phyloP scores from a whole-genome alignment of 2,113 vertebrate species.

The Seriola rivoliana region DNA sequence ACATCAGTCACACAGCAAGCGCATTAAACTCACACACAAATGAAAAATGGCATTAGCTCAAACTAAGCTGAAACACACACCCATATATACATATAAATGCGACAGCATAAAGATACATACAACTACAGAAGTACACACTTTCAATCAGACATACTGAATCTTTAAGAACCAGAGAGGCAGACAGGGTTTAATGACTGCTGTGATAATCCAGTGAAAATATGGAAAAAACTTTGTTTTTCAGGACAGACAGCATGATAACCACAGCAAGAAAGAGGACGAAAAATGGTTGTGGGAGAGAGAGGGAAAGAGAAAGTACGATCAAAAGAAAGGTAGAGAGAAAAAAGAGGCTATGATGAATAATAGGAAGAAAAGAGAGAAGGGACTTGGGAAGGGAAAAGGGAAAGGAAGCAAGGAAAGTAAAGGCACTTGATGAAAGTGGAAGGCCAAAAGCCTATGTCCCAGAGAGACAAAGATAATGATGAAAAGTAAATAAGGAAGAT shows the following conservation, averaged over 20 bases:
- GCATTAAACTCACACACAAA: neutral
- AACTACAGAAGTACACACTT: neutral
- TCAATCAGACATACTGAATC: neutral
- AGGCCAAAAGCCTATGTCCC: neutral
- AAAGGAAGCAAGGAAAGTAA: neutral
- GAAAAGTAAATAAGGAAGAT: constrained; percentile 29
- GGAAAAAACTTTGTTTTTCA: neutral
- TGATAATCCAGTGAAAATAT: constrained; percentile 17
- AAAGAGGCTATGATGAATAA: neutral
- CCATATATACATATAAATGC: neutral
- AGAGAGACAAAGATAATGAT: constrained; percentile 15
- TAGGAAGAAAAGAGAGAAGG: neutral
- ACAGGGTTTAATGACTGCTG: constrained; percentile 35
- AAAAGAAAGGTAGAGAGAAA: neutral
- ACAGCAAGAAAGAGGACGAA: neutral
- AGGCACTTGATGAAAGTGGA: neutral
- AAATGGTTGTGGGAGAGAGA: neutral
- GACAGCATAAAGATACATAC: neutral
- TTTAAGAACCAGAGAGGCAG: neutral
- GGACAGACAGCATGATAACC: neutral
- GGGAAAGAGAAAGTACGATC: neutral
- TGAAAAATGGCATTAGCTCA: neutral
- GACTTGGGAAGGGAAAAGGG: neutral
- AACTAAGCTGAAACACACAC: neutral
- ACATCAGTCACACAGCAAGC: constrained; percentile 24